Evolutionary conservation across 2,888 invertebrate genomes (phyloP).

Genomic region (Buathra laborator): DNA sequence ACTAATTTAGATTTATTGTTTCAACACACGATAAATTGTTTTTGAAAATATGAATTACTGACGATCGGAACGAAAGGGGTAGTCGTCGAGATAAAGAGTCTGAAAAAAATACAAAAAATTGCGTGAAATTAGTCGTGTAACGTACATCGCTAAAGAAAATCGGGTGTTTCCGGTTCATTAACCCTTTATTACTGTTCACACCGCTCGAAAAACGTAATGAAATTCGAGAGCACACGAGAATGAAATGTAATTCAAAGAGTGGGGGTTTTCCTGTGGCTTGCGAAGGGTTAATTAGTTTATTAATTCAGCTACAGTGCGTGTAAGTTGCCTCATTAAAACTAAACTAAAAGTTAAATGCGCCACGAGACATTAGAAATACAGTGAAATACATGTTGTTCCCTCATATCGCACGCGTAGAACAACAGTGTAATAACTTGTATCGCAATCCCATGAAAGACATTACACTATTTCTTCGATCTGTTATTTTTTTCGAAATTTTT

Average conservation of each 20-base stretch:
- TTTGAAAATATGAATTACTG: not conserved
- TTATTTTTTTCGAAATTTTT: too few species aligned
- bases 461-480: too few species aligned
- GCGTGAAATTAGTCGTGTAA: not conserved
- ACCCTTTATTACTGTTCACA: not conserved
- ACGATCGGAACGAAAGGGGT: not conserved
- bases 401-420: too few species aligned
- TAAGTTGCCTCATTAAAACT: not conserved
- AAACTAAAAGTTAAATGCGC: not conserved
- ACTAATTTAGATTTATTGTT: not conserved
- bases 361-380: not conserved
- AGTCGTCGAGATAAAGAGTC: not conserved
- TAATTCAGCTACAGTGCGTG: slow-evolving; percentile 4
- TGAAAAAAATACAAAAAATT: slow-evolving; percentile 1
- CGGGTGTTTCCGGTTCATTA: slow-evolving; percentile 11
- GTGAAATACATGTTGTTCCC: not conserved
- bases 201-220: not conserved
- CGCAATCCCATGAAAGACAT: too few species aligned
- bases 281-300: slow-evolving; percentile 15
- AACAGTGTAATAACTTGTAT: too few species aligned
- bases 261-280: not conserved
- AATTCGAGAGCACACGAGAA: not conserved
- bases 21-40: not conserved
- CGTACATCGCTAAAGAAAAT: not conserved
- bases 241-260: not conserved